These are phyloP conservation scores for Zaprionus capensis DNA, from an alignment of 1,140 invertebrate species.

Conservation along the genomic window DNA sequence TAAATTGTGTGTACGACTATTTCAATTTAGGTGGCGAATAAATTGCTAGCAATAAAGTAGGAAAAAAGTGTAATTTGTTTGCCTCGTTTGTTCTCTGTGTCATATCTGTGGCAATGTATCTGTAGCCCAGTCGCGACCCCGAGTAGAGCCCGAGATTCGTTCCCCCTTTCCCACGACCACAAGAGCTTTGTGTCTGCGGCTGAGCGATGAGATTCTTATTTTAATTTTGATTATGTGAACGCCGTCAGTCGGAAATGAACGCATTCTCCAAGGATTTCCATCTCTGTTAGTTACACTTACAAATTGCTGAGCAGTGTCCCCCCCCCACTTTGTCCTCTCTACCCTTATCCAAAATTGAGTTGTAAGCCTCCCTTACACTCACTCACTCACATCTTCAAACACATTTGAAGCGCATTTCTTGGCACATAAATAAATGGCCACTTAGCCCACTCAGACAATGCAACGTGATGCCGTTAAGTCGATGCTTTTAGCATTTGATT, in stretches of 20 bases:
- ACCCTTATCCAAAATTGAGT: constrained; percentile 50
- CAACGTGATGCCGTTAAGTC: constrained; percentile 51
- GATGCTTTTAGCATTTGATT: constrained; percentile 69
- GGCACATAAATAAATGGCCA: constrained; percentile 48
- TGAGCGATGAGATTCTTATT: constrained; percentile 81
- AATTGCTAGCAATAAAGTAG: constrained; percentile 76
- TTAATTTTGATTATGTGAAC: constrained; percentile 77
- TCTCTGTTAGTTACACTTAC: constrained; percentile 77
- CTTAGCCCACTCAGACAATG: constrained; percentile 46
- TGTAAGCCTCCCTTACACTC: constrained; percentile 35
- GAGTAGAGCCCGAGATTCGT: no score
- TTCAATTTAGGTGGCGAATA: constrained; percentile 77
- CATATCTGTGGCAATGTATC: constrained; percentile 76
- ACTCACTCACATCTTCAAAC: not conserved
- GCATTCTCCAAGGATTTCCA: constrained; percentile 58
- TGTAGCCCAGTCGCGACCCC: constrained; percentile 4
- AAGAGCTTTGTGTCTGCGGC: constrained; percentile 50
- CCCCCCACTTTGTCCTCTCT: not conserved
- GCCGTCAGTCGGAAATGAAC: constrained; percentile 43
- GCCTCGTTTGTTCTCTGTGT: constrained; percentile 74
- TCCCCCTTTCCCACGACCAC: constrained; percentile 4
- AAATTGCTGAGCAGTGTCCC: constrained; percentile 60
- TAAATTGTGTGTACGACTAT: constrained; percentile 74
- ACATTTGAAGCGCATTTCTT: constrained; percentile 38
- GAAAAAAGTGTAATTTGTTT: constrained; percentile 78